Evolutionary conservation across 2,113 vertebrate genomes (phyloP).

Genomic region (Capreolus pygargus): DNA sequence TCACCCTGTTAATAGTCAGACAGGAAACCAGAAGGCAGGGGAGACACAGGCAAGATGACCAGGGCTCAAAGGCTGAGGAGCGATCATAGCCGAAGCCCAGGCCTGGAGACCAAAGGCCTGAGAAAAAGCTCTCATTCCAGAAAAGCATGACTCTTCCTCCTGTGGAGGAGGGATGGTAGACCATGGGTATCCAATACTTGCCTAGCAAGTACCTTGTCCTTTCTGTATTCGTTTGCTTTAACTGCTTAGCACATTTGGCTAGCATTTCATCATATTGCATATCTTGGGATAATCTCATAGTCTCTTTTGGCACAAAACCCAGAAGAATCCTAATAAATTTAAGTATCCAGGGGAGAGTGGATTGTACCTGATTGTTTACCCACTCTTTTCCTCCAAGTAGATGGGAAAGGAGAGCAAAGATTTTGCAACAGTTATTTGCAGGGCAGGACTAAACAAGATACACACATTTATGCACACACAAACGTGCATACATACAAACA

Average conservation of each 20-base stretch:
- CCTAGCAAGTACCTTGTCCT: neutral
- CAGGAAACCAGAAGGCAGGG: neutral
- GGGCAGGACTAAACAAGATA: neutral
- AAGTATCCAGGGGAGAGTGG: neutral
- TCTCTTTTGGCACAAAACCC: neutral
- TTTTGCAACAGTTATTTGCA: neutral
- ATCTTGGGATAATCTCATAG: neutral
- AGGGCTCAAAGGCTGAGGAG: neutral
- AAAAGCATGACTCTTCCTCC: neutral
- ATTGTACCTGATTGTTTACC: neutral
- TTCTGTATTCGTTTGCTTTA: neutral
- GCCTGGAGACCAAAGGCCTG: neutral
- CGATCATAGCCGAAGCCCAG: accelerated
- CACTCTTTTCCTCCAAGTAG: neutral
- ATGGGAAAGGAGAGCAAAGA: neutral
- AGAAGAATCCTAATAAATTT: neutral
- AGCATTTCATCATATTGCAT: neutral
- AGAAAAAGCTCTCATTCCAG: neutral
- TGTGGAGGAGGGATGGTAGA: too few species aligned
- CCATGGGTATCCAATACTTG: neutral
- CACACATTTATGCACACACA: neutral
- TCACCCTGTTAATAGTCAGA: neutral
- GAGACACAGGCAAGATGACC: neutral
- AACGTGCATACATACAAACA: neutral
- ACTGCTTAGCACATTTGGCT: neutral